Evolutionary conservation across 2,797 vertebrate species (phyloP).

Genomic region (Lagocephalus sceleratus): DNA sequence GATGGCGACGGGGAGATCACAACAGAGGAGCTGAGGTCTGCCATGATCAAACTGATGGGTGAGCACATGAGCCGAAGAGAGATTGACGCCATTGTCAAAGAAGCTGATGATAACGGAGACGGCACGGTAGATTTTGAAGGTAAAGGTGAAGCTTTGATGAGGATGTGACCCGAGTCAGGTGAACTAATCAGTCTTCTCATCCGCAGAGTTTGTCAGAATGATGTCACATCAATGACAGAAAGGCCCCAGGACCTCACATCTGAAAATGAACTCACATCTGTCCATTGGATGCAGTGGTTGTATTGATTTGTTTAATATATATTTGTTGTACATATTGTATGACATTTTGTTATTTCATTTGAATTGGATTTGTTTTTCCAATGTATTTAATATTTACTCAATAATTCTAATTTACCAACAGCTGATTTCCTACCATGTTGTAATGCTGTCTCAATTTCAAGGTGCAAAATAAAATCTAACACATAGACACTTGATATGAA

Average conservation of each 20-base stretch:
- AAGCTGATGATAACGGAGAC: conserved; percentile 94
- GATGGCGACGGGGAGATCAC: conserved; percentile 98
- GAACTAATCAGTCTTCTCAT: conserved; percentile 8
- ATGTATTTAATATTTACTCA: no score
- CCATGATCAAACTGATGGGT: conserved; percentile 94
- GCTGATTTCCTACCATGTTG: background rate
- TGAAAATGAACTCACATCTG: no score
- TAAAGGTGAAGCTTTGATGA: conserved; percentile 40
- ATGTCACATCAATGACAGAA: conserved; percentile 75
- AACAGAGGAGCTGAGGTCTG: conserved; percentile 87
- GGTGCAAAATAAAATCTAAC: conserved; percentile 34
- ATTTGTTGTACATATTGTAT: conserved; percentile 28
- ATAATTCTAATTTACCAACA: no score
- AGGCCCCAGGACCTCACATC: no score
- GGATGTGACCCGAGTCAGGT: background rate
- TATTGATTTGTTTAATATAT: conserved; percentile 19
- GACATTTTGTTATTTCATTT: conserved; percentile 2
- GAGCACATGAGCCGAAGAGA: conserved; percentile 88
- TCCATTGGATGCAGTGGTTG: background rate
- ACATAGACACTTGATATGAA: background rate
- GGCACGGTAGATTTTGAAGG: conserved; percentile 98
- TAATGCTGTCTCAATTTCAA: conserved; percentile 2
- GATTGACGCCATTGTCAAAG: conserved; percentile 90
- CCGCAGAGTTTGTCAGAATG: conserved; percentile 80
- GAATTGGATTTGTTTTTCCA: no score